Evolutionary conservation across 2,888 invertebrate genomes (phyloP), one percentile per base, ranked within the genome.

Genomic region (Ormia ochracea): DNA sequence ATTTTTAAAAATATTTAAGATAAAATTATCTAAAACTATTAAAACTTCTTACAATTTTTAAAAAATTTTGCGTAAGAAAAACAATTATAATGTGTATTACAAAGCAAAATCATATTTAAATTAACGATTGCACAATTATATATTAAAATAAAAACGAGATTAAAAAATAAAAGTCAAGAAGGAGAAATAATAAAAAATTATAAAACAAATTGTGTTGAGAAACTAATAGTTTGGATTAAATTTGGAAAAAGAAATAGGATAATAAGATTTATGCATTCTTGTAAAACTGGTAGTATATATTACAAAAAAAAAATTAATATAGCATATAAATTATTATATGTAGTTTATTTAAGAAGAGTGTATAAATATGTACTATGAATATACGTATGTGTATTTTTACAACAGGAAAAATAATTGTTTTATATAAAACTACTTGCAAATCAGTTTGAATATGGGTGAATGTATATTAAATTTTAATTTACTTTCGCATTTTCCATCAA

Each of bases 111-210:
- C 2, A 50, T 41, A 28, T 65, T 48, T 58, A 66, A 74, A 74
- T 66, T 50, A 66, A 59, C 66, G 31, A 80, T 80, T 80, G 80
- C 80, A 80, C 80, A 80, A 56, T 70, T 41, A 33, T 48, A 59
- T 26, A 19, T 66, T 59, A 72, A 66, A 50, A 72, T 61, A 59
- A 43, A 65, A 72, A 72, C 21, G 33, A 72, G 31, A 65, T 50
- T 45, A 33, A 41, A 52, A 41, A 61, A 48, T 31, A 26, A 33
- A 50, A 65, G 23, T 73, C 45, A 65, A 41, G 5, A 54, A 28
- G 10, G 9, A 41, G 12, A 21, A 33, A 17, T 3, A 12, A 14
- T 14, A 3, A 50, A 31, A 21, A 36, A 41, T 41, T 36, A 50
- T 54, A 74, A 19, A 36, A 33, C 17, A 48, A 17, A 23, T 19